These are phyloP conservation scores for Amazonetta brasiliensis DNA, from an alignment of 2,797 vertebrate genomes.

Conservation along the genomic window DNA sequence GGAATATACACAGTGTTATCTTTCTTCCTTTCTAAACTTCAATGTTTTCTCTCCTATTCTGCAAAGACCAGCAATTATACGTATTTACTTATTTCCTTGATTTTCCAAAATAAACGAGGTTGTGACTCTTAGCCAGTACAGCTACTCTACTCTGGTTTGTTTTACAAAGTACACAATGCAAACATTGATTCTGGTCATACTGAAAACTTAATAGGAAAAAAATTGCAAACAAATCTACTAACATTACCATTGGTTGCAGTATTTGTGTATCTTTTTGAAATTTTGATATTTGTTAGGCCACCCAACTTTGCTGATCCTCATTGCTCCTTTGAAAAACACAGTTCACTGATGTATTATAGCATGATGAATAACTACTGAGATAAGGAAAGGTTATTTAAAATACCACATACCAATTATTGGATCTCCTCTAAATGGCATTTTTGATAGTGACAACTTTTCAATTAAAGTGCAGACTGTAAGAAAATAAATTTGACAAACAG, in stretches of 20 bases:
- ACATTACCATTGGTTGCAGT: neutral
- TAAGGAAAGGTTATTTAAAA: neutral
- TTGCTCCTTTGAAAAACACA: neutral
- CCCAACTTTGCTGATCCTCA: neutral
- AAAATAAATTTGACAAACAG: neutral
- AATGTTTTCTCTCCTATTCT: neutral
- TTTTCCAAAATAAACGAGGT: neutral
- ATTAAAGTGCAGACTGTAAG: conserved; percentile 89
- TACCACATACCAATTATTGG: conserved; percentile 84
- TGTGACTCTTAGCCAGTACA: neutral
- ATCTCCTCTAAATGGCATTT: conserved; percentile 89
- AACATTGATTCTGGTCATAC: neutral
- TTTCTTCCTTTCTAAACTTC: neutral
- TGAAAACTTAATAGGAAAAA: neutral
- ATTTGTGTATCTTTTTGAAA: neutral
- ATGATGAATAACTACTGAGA: neutral
- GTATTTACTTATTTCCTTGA: accelerated
- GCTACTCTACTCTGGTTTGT: neutral
- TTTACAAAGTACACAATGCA: neutral
- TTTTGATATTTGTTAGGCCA: neutral
- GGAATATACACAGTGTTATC: neutral
- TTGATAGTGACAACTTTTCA: conserved; percentile 90
- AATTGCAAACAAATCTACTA: neutral
- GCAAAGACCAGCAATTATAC: neutral
- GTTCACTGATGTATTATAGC: neutral